Evolutionary conservation across 2,888 invertebrate species (phyloP), one percentile per base, ranked within the genome.

Genomic region (Oligia latruncula): DNA sequence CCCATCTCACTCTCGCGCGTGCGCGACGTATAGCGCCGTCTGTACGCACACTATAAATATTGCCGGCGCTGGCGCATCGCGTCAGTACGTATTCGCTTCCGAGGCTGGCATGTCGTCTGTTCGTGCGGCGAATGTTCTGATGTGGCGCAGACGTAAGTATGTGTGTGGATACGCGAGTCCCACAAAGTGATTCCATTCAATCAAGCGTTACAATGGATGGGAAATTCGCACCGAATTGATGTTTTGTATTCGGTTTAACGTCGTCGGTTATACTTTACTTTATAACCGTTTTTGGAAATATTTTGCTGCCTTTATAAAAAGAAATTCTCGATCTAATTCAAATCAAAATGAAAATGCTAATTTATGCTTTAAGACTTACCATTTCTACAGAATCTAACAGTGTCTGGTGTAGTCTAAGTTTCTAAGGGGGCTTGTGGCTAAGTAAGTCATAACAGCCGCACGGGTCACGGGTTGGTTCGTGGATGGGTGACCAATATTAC

Each of bases 121-220:
- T n/a, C n/a, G n/a, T n/a, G n/a, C n/a, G n/a, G n/a, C n/a, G n/a
- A n/a, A n/a, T n/a, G n/a, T n/a, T n/a, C n/a, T n/a, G n/a, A n/a
- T n/a, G n/a, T n/a, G n/a, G n/a, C n/a, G n/a, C n/a, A n/a, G n/a
- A n/a, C n/a, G n/a, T n/a, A n/a, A n/a, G n/a, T n/a, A n/a, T n/a
- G n/a, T n/a, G n/a, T n/a, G n/a, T n/a, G n/a, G n/a, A n/a, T n/a
- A n/a, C n/a, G n/a, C n/a, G n/a, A n/a, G n/a, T n/a, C n/a, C n/a
- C n/a, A n/a, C n/a, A n/a, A n/a, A n/a, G 78, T 81, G 78, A 86
- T 81, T 81, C 76, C 70, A 73, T 80, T 79, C 82, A 84, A 85
- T 80, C 71, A 77, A 72, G 73, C 55, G 64, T 80, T 77, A 78
- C 79, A 86, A 82, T 81, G 58, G 64, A 66, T n/a, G 17, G 75